Conservation (phyloP, 2,888 invertebrate species). For the Dioctria linearis region DNA sequence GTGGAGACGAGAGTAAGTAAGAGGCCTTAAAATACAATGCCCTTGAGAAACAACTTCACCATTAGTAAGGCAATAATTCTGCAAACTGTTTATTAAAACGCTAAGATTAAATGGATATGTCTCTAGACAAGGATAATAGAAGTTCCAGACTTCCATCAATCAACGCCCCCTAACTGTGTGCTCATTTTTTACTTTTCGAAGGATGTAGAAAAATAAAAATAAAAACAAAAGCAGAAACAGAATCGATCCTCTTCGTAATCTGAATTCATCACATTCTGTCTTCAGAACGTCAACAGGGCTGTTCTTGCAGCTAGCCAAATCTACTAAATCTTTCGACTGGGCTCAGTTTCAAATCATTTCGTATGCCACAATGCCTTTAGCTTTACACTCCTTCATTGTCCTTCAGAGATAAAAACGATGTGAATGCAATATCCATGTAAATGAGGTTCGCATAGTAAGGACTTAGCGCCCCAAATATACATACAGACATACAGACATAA, state of each 20-base stretch:
- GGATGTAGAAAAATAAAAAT: not conserved
- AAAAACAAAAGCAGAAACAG: slow-evolving; percentile 22
- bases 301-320: slow-evolving; percentile 50
- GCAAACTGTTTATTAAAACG: too few relatives aligned
- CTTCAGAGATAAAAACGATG: slow-evolving; percentile 57
- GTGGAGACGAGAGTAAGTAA: too few relatives aligned
- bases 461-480: slow-evolving; percentile 20
- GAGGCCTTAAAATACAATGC: too few relatives aligned
- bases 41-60: too few relatives aligned
- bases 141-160: slow-evolving; percentile 10
- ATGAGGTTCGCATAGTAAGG: slow-evolving; percentile 55
- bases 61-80: too few relatives aligned
- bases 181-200: slow-evolving; percentile 5
- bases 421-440: slow-evolving; percentile 59
- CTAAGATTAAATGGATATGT: too few relatives aligned
- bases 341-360: slow-evolving; percentile 55
- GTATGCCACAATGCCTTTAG: slow-evolving; percentile 55
- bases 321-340: slow-evolving; percentile 50
- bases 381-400: slow-evolving; percentile 54
- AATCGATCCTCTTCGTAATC: slow-evolving; percentile 41
- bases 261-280: slow-evolving; percentile 58
- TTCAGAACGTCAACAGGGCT: slow-evolving; percentile 54
- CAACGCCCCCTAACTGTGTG: slow-evolving; percentile 15
- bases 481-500: too few relatives aligned
- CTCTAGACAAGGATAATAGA: too few relatives aligned